A percentile compares a stretch with the other conserved stretches of the same genome.
Evolutionary conservation across 2,888 invertebrate genomes (phyloP).

Genomic region (Microchrysa polita): DNA sequence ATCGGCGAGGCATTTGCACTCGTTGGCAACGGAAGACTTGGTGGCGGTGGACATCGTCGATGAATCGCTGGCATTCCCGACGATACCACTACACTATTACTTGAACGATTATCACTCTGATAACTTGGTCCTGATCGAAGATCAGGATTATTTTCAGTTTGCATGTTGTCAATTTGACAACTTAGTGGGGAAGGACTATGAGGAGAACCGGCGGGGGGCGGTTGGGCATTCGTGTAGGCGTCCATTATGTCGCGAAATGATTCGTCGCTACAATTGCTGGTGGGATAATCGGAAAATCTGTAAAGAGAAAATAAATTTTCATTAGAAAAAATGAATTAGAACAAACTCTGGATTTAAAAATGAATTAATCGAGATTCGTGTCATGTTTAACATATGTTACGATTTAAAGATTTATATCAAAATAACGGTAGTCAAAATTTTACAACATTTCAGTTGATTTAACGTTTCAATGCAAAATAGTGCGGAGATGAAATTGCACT

Average conservation of each 20-base stretch:
- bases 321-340: background rate
- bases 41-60: slow-evolving; percentile 63
- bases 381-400: background rate
- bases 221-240: background rate
- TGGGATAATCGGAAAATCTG: background rate
- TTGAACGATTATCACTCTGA: slow-evolving; percentile 21
- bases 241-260: slow-evolving; percentile 7
- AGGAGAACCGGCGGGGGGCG: no score
- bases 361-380: background rate
- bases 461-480: no score
- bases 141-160: slow-evolving; percentile 47
- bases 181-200: background rate
- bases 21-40: slow-evolving; percentile 59
- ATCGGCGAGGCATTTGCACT: slow-evolving; percentile 58
- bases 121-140: slow-evolving; percentile 21
- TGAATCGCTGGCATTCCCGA: slow-evolving; percentile 58
- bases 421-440: no score
- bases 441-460: no score
- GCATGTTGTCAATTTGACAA: slow-evolving; percentile 36
- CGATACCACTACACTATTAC: slow-evolving; percentile 24
- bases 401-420: no score
- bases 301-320: background rate
- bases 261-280: background rate
- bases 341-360: background rate
- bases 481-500: no score